Evolutionary conservation across 2,113 vertebrate species (phyloP), one percentile per base, ranked within the genome.

Genomic region (Clinocottus analis): DNA sequence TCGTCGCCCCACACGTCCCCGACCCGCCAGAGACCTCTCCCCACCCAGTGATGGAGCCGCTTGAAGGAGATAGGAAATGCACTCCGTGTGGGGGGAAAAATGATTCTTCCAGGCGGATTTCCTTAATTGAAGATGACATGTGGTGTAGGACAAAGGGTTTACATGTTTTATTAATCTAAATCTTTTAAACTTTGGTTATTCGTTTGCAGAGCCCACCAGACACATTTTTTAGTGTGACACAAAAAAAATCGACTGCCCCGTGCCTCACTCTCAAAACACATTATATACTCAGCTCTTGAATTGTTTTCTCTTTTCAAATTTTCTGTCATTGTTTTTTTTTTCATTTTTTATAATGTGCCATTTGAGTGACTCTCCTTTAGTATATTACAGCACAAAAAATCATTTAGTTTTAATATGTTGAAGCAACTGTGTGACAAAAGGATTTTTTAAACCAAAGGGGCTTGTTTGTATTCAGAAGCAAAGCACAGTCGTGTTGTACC

Each of bases 1-100:
- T 84, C 93, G 16, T 95, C 96, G 0, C 96, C 94, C 0, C 96
- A 96, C 65, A 84, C 95, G 0, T 99, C 97, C 65, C 97, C 97
- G 1, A 93, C 94, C 85, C 96, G 96, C 88, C 94, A 95, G 82
- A 92, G 93, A 79, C 84, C 89, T 6, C 63, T 73, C 49, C 83
- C 90, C 71, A 75, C 70, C 35, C 94, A 94, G 67, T 95, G 90
- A 95, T 51, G 58, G 63, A 25, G 1, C 79, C n/a, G 49, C 62
- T 8, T 8, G 45, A 77, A 66, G 63, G 64, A 59, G 60, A n/a
- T 7, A 19, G 45, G 56, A 53, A 17, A 13, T 21, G 47, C 47
- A 7, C 47, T 19, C 19, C 2, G 23, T 27, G 53, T 25, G 43
- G 79, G 0, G 7, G 64, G n/a, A 64, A 17, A 65, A 65, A 17